phyloP scores from a whole-genome alignment of 1,140 invertebrate genomes.

The Tribolium castaneum region DNA sequence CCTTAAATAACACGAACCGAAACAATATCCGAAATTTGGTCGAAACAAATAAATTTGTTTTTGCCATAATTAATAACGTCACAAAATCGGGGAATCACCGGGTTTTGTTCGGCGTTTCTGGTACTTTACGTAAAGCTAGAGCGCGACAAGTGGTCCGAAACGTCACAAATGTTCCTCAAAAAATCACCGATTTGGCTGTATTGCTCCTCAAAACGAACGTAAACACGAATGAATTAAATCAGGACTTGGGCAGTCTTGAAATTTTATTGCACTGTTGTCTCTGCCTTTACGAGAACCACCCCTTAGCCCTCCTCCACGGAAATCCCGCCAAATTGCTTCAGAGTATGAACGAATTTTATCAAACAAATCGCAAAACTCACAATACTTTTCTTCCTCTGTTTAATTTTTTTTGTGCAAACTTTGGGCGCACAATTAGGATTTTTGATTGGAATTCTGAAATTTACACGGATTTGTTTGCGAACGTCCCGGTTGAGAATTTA shows the following conservation, averaged over 20 bases:
- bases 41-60: conserved; percentile 37
- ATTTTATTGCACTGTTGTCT: conserved; percentile 36
- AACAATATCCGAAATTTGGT: conserved; percentile 12
- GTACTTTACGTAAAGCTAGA: not conserved
- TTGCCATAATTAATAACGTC: conserved; percentile 30
- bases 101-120: conserved; percentile 29
- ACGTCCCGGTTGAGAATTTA: not conserved
- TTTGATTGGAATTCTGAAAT: conserved; percentile 10
- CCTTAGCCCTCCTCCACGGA: not conserved
- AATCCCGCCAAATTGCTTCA: conserved; percentile 31
- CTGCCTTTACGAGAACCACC: conserved; percentile 26
- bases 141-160: not conserved
- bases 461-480: conserved; percentile 5
- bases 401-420: conserved; percentile 19
- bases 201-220: not conserved
- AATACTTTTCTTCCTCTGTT: not conserved
- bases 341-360: conserved; percentile 18
- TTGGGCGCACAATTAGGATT: conserved; percentile 2
- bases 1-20: conserved; percentile 5
- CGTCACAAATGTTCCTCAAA: conserved; percentile 24
- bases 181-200: conserved; percentile 31
- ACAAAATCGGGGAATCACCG: conserved; percentile 32
- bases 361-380: not conserved
- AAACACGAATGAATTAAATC: conserved; percentile 16
- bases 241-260: not conserved